Evolutionary conservation across 2,797 vertebrate genomes (phyloP).

Genomic region (Dermochelys coriacea): DNA sequence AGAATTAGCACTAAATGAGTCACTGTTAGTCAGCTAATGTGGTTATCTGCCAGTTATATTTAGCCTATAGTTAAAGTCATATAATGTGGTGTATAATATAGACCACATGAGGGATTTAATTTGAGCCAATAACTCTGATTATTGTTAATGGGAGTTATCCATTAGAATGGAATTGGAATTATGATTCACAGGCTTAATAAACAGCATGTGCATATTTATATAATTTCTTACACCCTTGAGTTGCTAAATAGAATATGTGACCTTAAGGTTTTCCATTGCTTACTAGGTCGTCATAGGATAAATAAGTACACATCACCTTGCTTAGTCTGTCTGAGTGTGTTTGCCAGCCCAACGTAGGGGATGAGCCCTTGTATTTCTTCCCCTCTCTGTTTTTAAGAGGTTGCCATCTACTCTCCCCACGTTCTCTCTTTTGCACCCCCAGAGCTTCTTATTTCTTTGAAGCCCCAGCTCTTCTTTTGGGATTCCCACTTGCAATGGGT

Average conservation of each 20-base stretch:
- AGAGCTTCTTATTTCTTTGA: not conserved
- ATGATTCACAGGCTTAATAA: constrained; percentile 53
- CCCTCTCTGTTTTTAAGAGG: not conserved
- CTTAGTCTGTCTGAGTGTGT: constrained; percentile 17
- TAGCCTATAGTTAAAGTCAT: constrained; percentile 49
- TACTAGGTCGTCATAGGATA: not conserved
- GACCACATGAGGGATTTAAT: constrained; percentile 70
- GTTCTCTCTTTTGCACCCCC: not conserved
- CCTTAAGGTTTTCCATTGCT: not conserved
- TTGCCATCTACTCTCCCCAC: not conserved
- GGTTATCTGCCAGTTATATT: constrained; percentile 63
- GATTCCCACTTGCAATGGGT: not conserved
- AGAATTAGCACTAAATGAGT: not conserved
- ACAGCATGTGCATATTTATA: constrained; percentile 56
- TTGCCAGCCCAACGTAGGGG: not conserved
- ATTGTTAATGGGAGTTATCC: constrained; percentile 69
- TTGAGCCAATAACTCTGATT: constrained; percentile 68
- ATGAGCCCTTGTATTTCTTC: not conserved
- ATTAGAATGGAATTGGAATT: constrained; percentile 45
- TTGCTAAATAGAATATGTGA: constrained; percentile 34
- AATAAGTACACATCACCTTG: not conserved
- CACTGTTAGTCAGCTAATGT: constrained; percentile 40
- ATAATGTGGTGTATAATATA: constrained; percentile 67
- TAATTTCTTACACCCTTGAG: constrained; percentile 26
- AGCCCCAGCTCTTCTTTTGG: not conserved